Evolutionary conservation across 2,888 invertebrate species (phyloP), one percentile per base, ranked within the genome.

Genomic region (Sesia apiformis): DNA sequence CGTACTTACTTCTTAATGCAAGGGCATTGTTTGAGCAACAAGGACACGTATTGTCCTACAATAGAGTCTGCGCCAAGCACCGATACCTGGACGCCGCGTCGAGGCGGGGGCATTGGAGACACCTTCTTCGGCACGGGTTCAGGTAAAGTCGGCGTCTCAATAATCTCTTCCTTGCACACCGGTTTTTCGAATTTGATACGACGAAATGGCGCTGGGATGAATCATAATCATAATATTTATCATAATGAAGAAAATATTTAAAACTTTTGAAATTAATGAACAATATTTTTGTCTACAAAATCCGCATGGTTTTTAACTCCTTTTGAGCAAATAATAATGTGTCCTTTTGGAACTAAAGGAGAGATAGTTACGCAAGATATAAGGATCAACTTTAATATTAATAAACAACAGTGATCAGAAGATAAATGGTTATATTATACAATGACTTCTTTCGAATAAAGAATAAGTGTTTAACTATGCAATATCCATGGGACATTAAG

Each of bases 11-110:
- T 83, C 57, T 81, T 85, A 53, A 88, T 76, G 58, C 76, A 77
- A 3, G 91, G 83, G 60, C 91, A 91, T 61, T 91, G 91, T 66
- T 92, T 92, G 3, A 92, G 71, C 49, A 92, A 66, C 49, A 91
- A 70, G 3, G 91, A 77, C 3, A 89, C 69, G 40, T 85, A 83
- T 57, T 87, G 86, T 0, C 92, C 92, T 55, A 90, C 70, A 6
- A 76, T 74, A 1, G 90, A 89, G 62, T 90, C 85, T 3, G 90
- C 91, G 3, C 91, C 91, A 59, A 92, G 81, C 54, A 92, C 63
- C 51, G 87, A 74, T 58, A 90, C 82, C 56, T 86, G 86, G 53
- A 88, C 74, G 7, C 84, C 86, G 0, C 77, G 71, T 59, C 81
- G 70, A 65, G 72, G 64, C 52, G 67, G 57, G 58, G 80, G 80